These are phyloP conservation scores for Eutolmus rufibarbis DNA, from an alignment of 2,888 invertebrate species.

Conservation along the genomic window DNA sequence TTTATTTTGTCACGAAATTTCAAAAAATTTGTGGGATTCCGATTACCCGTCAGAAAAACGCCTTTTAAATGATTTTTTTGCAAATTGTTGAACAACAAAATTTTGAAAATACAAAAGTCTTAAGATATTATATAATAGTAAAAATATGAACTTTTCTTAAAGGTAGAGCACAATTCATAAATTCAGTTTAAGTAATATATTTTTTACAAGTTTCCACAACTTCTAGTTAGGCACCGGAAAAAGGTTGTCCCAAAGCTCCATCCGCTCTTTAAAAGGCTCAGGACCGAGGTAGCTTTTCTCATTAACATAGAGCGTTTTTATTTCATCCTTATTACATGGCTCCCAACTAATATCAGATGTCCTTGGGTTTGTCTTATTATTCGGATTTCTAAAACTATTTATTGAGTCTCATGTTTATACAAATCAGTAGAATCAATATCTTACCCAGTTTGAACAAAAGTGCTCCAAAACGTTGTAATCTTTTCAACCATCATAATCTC, in stretches of 20 bases:
- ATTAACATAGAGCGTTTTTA: conserved; percentile 55
- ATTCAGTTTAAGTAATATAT: no score
- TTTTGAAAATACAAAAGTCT: no score
- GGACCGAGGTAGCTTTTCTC: conserved; percentile 54
- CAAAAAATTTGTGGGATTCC: no score
- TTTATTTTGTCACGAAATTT: no score
- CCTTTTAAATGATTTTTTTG: no score
- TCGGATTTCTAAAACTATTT: conserved; percentile 56
- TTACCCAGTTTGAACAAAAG: conserved; percentile 56
- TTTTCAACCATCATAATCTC: conserved; percentile 62
- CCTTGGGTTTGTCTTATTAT: conserved; percentile 53
- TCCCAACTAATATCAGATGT: conserved; percentile 56
- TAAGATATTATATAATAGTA: no score
- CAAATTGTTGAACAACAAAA: no score
- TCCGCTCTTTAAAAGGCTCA: conserved; percentile 56
- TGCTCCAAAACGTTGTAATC: conserved; percentile 62
- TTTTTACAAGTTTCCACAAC: no score
- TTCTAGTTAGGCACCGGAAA: no score
- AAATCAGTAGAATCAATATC: neutral
- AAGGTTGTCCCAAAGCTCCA: conserved; percentile 57
- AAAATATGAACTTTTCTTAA: no score
- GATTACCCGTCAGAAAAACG: no score
- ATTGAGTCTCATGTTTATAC: neutral
- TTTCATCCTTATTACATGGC: conserved; percentile 48
- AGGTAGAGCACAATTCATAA: no score